Conservation (phyloP, 1,140 invertebrate genomes). For the Magallana ariakensis region DNA sequence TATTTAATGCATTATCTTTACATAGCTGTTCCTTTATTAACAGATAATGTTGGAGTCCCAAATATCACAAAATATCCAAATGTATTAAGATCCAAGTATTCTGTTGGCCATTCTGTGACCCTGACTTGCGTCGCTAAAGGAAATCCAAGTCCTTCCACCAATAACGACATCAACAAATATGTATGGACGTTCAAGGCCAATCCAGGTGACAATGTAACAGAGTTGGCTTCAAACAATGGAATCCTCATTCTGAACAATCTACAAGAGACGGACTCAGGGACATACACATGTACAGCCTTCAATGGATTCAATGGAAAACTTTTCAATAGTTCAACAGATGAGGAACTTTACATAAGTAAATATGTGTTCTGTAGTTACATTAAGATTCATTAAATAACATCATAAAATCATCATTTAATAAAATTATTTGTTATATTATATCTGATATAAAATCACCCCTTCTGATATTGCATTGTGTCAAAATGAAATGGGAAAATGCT, state of each 20-base stretch:
- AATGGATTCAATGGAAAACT: slow-evolving; percentile 37
- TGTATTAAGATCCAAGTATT: not conserved
- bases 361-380: not conserved
- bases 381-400: no score
- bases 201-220: not conserved
- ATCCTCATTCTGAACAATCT: not conserved
- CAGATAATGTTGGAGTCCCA: slow-evolving; percentile 21
- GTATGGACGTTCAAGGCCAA: not conserved
- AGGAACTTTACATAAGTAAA: not conserved
- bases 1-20: not conserved
- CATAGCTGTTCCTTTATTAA: not conserved
- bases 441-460: no score
- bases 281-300: slow-evolving; percentile 32
- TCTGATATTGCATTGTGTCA: no score
- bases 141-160: not conserved
- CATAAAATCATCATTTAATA: no score
- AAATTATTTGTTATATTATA: no score
- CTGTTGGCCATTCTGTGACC: not conserved
- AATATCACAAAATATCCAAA: not conserved
- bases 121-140: not conserved
- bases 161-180: not conserved
- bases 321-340: not conserved
- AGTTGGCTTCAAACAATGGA: not conserved
- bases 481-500: no score
- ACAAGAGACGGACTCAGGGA: not conserved